Evolutionary conservation across 1,140 invertebrate genomes (phyloP), one percentile per base, ranked within the genome.

Genomic region (Drosophila pseudoobscura): DNA sequence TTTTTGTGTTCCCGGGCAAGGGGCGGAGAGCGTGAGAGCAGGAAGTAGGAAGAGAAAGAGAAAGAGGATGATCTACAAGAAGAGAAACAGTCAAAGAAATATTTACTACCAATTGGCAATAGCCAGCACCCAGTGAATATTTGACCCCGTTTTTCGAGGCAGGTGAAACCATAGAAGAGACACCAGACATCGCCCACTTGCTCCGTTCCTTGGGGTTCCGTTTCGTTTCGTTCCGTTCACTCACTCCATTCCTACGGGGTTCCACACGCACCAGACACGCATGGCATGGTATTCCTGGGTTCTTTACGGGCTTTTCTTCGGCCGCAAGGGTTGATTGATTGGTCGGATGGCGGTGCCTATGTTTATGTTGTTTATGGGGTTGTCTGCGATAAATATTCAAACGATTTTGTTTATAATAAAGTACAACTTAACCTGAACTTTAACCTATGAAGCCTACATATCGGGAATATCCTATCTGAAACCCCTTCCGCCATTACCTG

Each of bases 321-420:
- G 47, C 49, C 59, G 44, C 68, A 72, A 57, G 70, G 82, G 75
- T 78, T 85, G 78, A 63, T 87, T 80, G 73, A 69, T 69, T 78
- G 72, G 80, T 63, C 80, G 73, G 74, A 76, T 78, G 75, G 75
- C 56, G 64, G 46, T 58, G 56, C 47, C 56, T 65, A 39, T 47
- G 56, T 47, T 53, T 53, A 20, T 20, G 20, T 5, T 26, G 24
- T 26, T 26, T 5, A 17, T 39, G 11, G 35, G 35, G 41, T 52
- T 64, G 64, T 80, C 62, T 31, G 31, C 46, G 66, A 73, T 83
- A 79, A 89, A 83, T 83, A 89, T 79, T 79, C 84, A 89, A 83
- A 78, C 72, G 71, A 68, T 79, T 82, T 83, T 87, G 84, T 87
- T 87, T 87, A 88, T 89, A 89, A 89, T 87, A 88, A 87, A 88